Base-by-base conservation (phyloP, 2,888 invertebrate genomes). In the Mimumesa dahlbomi region DNA sequence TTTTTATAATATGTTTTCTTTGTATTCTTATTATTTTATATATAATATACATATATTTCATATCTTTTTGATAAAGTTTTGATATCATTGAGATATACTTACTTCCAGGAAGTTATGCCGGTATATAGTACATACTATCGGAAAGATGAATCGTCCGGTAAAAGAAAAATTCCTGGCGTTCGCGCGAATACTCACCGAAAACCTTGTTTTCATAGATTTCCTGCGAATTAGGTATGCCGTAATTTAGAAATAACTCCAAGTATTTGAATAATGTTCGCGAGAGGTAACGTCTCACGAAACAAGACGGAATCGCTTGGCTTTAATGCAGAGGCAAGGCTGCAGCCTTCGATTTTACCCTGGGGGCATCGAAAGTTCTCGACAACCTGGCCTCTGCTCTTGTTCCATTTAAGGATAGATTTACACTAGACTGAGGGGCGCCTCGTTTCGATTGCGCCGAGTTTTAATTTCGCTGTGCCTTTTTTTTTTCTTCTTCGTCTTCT, bases 341-440 rank as follows among this genome's bases (percentile, higher is more conserved):
- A 49, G 59, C 70, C 78, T 78, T 78, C 78, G 73, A 73, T 75
- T 78, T 63, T 73, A 49, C 36, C 69, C 62, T 36, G 43, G 14
- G 40, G 65, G 38, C 62, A 46, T 56, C 38, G 42, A 42, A 57
- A 57, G 54, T 58, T 34, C 62, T 18, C 36, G 38, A 25, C 36
- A 45, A 64, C 50, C 29, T 36, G 50, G 43, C 58, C 56, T 63
- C 42, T 14, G 29, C 18, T 19, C 40, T 36, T 36, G 54, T 36
- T 54, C 53, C 46, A 34, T 49, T 52, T 58, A 68, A 6, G 43
- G 29, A 49, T 50, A 19, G 58, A 54, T 63, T 58, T 63, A 68
- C 63, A 40, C 49, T 68, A 54, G 57, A 53, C 36, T 29, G 19
- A n/a, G 11, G 57, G 59, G 13, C 43, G 46, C 40, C 52, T 14